These are phyloP conservation scores for Tinea trinotella DNA, from an alignment of 2,888 invertebrate genomes.

Conservation along the genomic window DNA sequence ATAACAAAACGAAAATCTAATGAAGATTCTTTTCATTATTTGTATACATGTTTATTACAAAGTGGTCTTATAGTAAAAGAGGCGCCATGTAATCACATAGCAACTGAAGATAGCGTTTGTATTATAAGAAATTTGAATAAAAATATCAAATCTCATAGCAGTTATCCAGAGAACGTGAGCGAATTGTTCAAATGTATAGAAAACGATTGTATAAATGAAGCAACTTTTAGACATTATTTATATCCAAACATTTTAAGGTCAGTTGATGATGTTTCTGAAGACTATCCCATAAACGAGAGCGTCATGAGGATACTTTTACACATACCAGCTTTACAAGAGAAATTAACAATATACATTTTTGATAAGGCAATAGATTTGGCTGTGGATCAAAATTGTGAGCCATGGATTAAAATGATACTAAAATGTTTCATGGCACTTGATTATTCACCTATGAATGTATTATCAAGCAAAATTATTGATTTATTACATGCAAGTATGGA, in stretches of 20 bases:
- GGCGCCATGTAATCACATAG: slow-evolving; percentile 45
- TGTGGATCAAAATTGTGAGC: slow-evolving; percentile 59
- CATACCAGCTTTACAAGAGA: slow-evolving; percentile 73
- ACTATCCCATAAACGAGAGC: slow-evolving; percentile 63
- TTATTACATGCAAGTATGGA: slow-evolving; percentile 76
- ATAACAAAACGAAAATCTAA: slow-evolving; percentile 37
- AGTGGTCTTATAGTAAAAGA: slow-evolving; percentile 44
- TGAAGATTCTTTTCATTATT: slow-evolving; percentile 30
- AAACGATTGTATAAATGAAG: slow-evolving; percentile 37
- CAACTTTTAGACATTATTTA: slow-evolving; percentile 42
- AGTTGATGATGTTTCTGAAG: slow-evolving; percentile 38
- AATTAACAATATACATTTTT: slow-evolving; percentile 73
- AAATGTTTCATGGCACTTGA: slow-evolving; percentile 78
- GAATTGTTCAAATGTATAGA: slow-evolving; percentile 66
- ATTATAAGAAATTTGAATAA: slow-evolving; percentile 63
- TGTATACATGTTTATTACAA: slow-evolving; percentile 39
- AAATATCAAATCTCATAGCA: slow-evolving; percentile 46
- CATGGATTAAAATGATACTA: slow-evolving; percentile 74
- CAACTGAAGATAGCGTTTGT: slow-evolving; percentile 52
- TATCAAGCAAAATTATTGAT: slow-evolving; percentile 76
- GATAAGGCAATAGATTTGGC: slow-evolving; percentile 74
- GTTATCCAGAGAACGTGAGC: slow-evolving; percentile 69
- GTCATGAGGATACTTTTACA: slow-evolving; percentile 76
- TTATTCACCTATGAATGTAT: slow-evolving; percentile 69
- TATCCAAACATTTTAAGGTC: slow-evolving; percentile 51